Base-by-base conservation (phyloP, 2,797 vertebrate species). In the Pseudochaenichthys georgianus region DNA sequence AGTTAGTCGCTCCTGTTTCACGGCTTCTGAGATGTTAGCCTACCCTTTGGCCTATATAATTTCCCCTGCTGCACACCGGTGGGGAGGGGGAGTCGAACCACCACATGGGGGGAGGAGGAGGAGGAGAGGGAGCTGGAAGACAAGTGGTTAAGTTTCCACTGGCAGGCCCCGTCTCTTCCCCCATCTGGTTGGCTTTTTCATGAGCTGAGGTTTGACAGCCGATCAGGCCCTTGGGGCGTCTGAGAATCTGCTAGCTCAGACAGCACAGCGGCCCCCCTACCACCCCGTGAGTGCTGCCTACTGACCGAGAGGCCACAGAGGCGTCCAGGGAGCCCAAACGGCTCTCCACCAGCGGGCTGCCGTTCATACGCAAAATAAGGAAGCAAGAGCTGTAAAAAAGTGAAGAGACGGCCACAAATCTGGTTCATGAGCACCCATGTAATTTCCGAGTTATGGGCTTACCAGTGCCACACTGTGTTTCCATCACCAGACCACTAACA, bases 21-120 rank as follows among this genome's bases (percentile, higher is more conserved):
- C 38, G 13, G 75, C 83, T 87, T 42, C 11, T 63, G 83, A 80
- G 90, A 89, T 89, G 92, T 92, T 91, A 88, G 92, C 85, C 88
- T 93, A 90, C 89, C 91, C 93, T 94, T 92, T 93, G 91, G 89
- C 91, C 93, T 91, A 89, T 81, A 94, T 94, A 89, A 91, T 88
- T 89, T 84, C 86, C 85, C 89, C 83, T 70, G 81, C 86, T 84
- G 87, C 81, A 87, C 73, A 59, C 76, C 70, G 71, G 68, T 60
- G 34, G 67, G 50, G 54, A 34, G 42, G 54, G 47, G 57, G 52
- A 46, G 75, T 47, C 8, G 55, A 53, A 41, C 63, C 55, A 38
- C n/a, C 15, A 3, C 1, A 1, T 34, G 67, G 23, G 31, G 9
- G 17, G n/a, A 19, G 73, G 47, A 19, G 47, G 47, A 19, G 47